These are phyloP conservation scores for Hippoglossus stenolepis DNA, from an alignment of 2,113 vertebrate species.

Conservation along the genomic window DNA sequence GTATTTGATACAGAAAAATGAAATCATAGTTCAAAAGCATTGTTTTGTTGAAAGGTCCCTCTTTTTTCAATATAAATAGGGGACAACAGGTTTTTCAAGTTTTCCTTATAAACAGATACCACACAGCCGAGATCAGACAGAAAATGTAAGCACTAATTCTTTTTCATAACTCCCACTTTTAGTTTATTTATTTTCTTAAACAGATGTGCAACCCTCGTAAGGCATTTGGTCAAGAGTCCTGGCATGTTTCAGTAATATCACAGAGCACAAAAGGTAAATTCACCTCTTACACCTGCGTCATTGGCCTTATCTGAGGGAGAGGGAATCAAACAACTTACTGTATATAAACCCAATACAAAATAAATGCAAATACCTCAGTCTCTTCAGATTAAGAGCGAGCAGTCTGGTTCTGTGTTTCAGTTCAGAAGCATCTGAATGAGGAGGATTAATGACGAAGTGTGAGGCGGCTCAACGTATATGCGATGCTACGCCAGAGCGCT, in stretches of 20 bases:
- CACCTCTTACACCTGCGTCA: constrained; percentile 9
- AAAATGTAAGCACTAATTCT: constrained; percentile 21
- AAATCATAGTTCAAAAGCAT: background rate
- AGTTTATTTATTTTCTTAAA: background rate
- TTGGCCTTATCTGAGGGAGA: constrained; percentile 25
- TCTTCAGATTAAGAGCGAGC: constrained; percentile 25
- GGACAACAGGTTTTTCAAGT: constrained; percentile 14
- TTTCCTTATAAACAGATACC: constrained; percentile 31
- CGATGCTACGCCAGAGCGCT: constrained; percentile 4
- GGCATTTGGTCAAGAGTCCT: constrained; percentile 60
- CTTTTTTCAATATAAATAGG: constrained; percentile 26
- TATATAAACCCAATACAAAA: constrained; percentile 3
- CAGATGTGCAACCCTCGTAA: constrained; percentile 56
- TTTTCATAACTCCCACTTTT: constrained; percentile 23
- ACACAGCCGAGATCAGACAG: constrained; percentile 14
- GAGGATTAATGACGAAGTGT: constrained; percentile 1
- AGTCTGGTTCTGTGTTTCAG: constrained; percentile 26
- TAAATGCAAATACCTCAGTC: background rate
- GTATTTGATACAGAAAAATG: constrained; percentile 11
- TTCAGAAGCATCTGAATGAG: constrained; percentile 18
- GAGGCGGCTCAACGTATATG: constrained; percentile 14
- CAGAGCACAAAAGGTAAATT: constrained; percentile 38
- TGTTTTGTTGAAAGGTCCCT: constrained; percentile 23
- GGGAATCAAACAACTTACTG: background rate
- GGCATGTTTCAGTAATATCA: constrained; percentile 34